These are phyloP conservation scores for Serilophus lunatus DNA, from an alignment of 2,113 vertebrate genomes.

Conservation along the genomic window DNA sequence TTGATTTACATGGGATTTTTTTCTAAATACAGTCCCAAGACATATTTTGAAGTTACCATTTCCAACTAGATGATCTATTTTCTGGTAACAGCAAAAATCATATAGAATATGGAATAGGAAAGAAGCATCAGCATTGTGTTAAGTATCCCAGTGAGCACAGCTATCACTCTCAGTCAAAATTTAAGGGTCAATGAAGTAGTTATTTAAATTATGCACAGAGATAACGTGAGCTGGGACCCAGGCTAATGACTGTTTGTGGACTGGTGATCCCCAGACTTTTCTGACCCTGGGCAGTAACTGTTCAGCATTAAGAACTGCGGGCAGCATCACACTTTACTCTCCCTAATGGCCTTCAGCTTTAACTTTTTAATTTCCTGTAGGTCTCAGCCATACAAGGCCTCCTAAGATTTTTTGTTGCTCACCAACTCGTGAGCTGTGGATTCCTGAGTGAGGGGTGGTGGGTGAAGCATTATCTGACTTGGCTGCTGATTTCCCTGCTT, in stretches of 20 bases:
- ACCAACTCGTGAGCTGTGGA: neutral
- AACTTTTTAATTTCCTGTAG: slow-evolving; percentile 31
- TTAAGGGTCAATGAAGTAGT: neutral
- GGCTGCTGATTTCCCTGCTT: neutral
- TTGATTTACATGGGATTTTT: neutral
- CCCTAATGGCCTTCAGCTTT: neutral
- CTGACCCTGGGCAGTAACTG: neutral
- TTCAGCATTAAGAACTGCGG: neutral
- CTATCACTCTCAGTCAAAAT: neutral
- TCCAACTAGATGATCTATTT: neutral
- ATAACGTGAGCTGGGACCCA: neutral
- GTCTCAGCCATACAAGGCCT: neutral
- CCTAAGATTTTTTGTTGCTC: neutral
- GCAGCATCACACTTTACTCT: neutral
- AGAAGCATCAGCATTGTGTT: neutral
- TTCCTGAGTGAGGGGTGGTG: neutral
- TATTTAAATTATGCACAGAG: neutral
- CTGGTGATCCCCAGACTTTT: neutral
- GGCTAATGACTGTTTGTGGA: neutral
- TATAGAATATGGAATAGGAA: neutral
- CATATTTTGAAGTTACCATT: neutral
- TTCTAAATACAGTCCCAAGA: neutral
- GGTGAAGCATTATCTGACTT: neutral
- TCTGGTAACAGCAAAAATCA: neutral
- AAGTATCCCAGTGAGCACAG: neutral